Conservation (phyloP, 2,888 invertebrate genomes). For the Ormia ochracea region DNA sequence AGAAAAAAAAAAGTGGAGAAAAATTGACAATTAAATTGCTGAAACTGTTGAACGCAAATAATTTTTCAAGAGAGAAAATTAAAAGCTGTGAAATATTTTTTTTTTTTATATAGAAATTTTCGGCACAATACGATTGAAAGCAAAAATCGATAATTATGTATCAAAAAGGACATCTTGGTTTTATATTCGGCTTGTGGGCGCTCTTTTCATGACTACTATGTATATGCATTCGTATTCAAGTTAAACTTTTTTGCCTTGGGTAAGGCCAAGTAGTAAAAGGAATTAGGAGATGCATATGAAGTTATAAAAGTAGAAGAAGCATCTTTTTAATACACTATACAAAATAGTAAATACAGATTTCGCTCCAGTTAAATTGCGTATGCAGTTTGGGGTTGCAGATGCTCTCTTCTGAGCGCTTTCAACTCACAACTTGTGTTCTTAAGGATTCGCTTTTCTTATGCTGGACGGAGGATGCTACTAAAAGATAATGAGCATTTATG, state of each 20-base stretch:
- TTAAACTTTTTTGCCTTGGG: conserved; percentile 23
- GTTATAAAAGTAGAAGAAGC: not conserved
- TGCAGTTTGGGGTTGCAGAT: not conserved
- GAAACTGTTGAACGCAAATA: not conserved
- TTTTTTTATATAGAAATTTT: not conserved
- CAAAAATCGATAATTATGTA: conserved; percentile 46
- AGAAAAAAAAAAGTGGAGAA: not conserved
- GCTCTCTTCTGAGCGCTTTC: conserved; percentile 45
- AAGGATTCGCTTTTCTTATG: conserved; percentile 35
- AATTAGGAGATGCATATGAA: not conserved
- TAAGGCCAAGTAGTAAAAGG: not conserved
- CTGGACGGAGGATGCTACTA: conserved; percentile 29
- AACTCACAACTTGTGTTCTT: not conserved
- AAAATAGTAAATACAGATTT: not conserved
- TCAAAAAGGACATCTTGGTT: conserved; percentile 1
- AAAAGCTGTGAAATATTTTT: conserved; percentile 57
- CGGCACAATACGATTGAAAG: not conserved
- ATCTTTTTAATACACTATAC: not conserved
- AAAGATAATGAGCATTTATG: conserved; percentile 29
- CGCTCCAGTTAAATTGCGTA: not conserved
- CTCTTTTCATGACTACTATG: not conserved
- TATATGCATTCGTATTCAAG: not conserved
- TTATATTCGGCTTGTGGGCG: not conserved
- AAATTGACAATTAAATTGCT: not conserved
- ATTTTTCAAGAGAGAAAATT: conserved; percentile 8